These are phyloP conservation scores for Hirundo rustica DNA, from an alignment of 2,797 vertebrate genomes.

Conservation along the genomic window DNA sequence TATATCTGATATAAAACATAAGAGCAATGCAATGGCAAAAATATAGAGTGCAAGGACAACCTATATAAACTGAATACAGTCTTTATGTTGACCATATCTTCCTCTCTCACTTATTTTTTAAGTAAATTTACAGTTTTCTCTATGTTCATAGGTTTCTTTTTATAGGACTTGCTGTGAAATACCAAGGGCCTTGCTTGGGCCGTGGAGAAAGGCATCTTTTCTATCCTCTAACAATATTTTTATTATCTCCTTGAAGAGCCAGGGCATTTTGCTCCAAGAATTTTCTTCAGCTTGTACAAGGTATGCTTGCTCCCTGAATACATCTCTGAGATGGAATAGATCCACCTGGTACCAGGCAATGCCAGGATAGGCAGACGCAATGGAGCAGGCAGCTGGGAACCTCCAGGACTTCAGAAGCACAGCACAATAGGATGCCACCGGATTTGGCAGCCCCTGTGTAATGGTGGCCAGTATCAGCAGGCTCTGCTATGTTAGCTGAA, in stretches of 20 bases:
- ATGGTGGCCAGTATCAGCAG: not conserved
- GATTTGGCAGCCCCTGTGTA: not conserved
- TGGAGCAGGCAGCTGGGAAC: not conserved
- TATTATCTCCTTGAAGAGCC: not conserved
- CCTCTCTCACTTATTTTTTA: not conserved
- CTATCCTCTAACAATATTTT: not conserved
- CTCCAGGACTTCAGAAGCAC: not conserved
- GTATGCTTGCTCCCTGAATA: not conserved
- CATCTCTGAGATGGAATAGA: not conserved
- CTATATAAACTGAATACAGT: not conserved
- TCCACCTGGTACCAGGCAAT: not conserved
- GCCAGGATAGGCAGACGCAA: not conserved
- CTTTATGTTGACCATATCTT: not conserved
- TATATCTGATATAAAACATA: not conserved
- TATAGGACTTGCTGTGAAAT: not conserved
- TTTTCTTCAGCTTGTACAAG: not conserved
- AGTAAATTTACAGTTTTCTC: not conserved
- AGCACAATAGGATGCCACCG: not conserved
- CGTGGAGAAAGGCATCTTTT: not conserved
- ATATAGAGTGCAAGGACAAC: not conserved
- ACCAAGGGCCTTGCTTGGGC: not conserved
- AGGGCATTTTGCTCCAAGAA: not conserved
- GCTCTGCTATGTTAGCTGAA: not conserved
- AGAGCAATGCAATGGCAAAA: not conserved
- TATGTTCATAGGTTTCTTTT: not conserved